phyloP scores from a whole-genome alignment of 2,113 vertebrate species.

The Muntiacus muntjak region DNA sequence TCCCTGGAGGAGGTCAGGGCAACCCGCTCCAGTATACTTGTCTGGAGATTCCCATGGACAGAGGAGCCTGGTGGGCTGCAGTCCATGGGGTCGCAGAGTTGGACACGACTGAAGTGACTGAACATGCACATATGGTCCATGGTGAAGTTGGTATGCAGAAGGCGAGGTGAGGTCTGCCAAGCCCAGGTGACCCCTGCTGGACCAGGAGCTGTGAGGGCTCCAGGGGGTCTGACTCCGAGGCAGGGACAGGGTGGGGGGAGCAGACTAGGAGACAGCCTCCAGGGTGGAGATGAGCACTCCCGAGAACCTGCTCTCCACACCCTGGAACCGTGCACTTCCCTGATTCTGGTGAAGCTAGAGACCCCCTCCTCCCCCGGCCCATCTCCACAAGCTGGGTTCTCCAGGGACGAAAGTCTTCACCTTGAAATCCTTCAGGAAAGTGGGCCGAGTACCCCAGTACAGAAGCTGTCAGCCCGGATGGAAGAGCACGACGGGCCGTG shows the following conservation, averaged over 20 bases:
- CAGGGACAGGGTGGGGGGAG: background rate
- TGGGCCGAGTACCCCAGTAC: background rate
- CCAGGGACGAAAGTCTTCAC: background rate
- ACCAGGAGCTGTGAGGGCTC: background rate
- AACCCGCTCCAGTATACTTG: background rate
- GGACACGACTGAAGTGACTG: background rate
- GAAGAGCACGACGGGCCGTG: fast-evolving
- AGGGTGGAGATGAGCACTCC: background rate
- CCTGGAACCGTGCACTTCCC: background rate
- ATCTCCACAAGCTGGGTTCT: background rate
- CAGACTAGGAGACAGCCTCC: background rate
- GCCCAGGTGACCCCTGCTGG: background rate
- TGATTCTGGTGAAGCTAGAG: fast-evolving
- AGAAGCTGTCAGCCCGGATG: fast-evolving
- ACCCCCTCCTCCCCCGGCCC: background rate
- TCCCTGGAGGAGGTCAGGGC: background rate
- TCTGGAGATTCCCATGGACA: background rate
- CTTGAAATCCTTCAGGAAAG: background rate
- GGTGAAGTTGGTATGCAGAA: background rate
- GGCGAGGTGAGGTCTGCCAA: background rate
- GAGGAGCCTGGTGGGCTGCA: background rate
- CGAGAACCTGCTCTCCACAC: background rate
- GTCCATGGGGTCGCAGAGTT: background rate
- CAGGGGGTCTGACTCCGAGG: fast-evolving
- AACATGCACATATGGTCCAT: background rate